Percentiles rank a stretch among this genome's conserved stretches.
Evolutionary conservation across 2,797 vertebrate species (phyloP).

Genomic region (Menidia menidia): DNA sequence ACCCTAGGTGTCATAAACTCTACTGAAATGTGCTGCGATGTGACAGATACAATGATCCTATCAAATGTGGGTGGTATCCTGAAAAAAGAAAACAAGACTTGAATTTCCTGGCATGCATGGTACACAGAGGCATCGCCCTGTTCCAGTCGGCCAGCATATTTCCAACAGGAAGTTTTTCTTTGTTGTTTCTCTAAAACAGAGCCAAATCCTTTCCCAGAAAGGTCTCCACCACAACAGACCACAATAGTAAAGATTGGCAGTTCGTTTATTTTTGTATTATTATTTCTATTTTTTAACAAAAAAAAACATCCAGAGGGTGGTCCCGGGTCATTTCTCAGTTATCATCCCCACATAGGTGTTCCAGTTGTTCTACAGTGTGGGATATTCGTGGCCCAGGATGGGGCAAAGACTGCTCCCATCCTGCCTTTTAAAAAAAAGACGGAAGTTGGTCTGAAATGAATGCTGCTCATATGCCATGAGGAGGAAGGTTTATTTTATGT

Average conservation of each 20-base stretch:
- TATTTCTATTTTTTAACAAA: no score
- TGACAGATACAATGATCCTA: background rate
- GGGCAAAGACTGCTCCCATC: constrained; percentile 77
- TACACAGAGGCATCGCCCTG: constrained; percentile 44
- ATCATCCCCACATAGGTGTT: constrained; percentile 33
- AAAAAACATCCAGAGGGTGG: constrained; percentile 18
- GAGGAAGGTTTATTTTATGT: constrained; percentile 42
- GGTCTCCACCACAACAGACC: constrained; percentile 59
- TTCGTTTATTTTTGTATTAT: background rate
- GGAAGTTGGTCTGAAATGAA: constrained; percentile 68
- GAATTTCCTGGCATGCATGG: constrained; percentile 35
- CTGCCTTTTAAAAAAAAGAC: constrained; percentile 75
- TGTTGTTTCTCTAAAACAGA: constrained; percentile 50
- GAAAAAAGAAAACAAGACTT: constrained; percentile 4
- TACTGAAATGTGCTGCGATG: background rate
- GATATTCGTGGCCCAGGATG: constrained; percentile 66
- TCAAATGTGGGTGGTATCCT: constrained; percentile 7
- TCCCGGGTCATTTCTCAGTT: constrained; percentile 34
- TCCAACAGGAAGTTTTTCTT: constrained; percentile 71
- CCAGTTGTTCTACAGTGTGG: constrained; percentile 70
- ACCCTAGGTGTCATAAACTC: background rate
- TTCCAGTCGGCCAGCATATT: constrained; percentile 41
- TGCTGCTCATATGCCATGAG: constrained; percentile 35
- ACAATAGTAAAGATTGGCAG: constrained; percentile 37
- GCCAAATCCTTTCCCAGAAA: constrained; percentile 57